phyloP scores from a whole-genome alignment of 2,113 vertebrate genomes.

The Formicarius rufipectus region DNA sequence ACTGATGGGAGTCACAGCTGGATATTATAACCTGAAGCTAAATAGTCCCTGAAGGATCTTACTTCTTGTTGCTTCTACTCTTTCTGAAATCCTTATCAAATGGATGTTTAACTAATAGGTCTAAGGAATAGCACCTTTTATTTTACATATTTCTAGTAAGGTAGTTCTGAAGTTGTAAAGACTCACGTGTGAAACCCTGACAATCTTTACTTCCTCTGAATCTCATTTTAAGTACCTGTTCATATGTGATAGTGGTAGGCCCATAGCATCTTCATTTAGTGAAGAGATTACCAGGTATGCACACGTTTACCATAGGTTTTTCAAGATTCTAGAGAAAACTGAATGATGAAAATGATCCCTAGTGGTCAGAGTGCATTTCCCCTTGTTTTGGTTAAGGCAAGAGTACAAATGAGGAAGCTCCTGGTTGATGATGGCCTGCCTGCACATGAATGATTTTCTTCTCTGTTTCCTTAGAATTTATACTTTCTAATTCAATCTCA shows the following conservation, averaged over 20 bases:
- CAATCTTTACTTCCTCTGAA: neutral
- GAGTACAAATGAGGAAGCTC: neutral
- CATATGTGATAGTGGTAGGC: neutral
- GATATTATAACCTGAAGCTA: neutral
- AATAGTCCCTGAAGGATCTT: neutral
- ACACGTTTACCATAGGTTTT: neutral
- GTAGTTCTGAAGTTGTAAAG: neutral
- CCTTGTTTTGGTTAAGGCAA: neutral
- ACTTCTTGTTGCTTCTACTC: neutral
- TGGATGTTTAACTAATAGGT: neutral
- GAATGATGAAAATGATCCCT: neutral
- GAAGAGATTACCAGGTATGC: neutral
- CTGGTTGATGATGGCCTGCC: neutral
- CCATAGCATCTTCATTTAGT: neutral
- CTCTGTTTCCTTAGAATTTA: neutral
- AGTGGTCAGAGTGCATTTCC: neutral
- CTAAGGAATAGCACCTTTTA: neutral
- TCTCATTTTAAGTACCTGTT: neutral
- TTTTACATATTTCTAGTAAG: neutral
- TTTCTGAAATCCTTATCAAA: neutral
- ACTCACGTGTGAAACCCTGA: rapidly evolving
- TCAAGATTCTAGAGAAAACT: neutral
- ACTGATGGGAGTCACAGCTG: neutral
- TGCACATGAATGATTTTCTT: neutral
- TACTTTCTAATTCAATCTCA: neutral